phyloP scores from a whole-genome alignment of 1,140 invertebrate genomes.

The Nasonia longicornis region DNA sequence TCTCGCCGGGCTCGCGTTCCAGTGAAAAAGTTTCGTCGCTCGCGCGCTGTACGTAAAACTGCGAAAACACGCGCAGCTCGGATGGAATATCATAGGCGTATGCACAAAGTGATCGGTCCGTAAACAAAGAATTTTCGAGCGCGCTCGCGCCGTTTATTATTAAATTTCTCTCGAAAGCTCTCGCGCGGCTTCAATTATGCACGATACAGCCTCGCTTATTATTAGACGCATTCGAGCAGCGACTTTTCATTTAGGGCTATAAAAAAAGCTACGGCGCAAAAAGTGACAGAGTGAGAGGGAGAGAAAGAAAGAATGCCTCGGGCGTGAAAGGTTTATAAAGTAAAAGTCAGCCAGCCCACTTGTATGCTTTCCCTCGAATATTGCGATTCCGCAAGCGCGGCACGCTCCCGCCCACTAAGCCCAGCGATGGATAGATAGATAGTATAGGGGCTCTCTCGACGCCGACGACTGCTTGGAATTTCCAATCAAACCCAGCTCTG shows the following conservation, averaged over 20 bases:
- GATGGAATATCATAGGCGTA: neutral
- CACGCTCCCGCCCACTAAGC: conserved; percentile 3
- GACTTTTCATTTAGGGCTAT: conserved; percentile 14
- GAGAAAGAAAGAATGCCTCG: conserved; percentile 18
- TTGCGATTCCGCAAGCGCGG: conserved; percentile 23
- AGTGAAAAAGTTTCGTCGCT: neutral
- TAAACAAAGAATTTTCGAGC: neutral
- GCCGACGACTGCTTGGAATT: conserved; percentile 22
- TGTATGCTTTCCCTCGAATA: neutral
- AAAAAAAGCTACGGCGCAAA: neutral
- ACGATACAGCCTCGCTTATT: neutral
- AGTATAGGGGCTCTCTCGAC: neutral
- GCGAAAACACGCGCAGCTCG: neutral
- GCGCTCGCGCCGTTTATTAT: neutral
- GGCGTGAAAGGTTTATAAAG: conserved; percentile 37
- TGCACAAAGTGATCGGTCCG: too few relatives aligned
- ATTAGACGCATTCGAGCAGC: neutral
- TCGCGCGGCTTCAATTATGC: neutral
- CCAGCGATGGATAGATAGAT: neutral
- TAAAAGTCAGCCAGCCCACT: conserved; percentile 1
- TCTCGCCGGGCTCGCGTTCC: too few relatives aligned
- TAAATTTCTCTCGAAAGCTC: neutral
- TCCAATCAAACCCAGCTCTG: conserved; percentile 15
- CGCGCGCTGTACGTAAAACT: neutral
- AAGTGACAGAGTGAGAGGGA: too few relatives aligned